Conservation (phyloP, 2,113 vertebrate genomes). For the Ailurus styani region DNA sequence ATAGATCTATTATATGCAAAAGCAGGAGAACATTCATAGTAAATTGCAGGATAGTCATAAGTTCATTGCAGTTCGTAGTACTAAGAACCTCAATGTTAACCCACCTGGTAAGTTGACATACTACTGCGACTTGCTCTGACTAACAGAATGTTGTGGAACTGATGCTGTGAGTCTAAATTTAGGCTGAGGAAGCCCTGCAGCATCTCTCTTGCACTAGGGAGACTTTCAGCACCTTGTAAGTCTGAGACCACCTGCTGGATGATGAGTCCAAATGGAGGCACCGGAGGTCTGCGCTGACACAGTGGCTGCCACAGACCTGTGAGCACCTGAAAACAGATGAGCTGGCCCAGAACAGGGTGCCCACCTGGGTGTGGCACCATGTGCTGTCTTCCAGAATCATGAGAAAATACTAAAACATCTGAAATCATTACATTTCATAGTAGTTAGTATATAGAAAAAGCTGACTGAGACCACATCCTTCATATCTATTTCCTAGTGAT, state of each 20-base stretch:
- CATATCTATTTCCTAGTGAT: background rate
- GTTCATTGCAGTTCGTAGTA: background rate
- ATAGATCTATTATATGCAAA: no score
- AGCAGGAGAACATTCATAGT: background rate
- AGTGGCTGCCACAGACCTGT: background rate
- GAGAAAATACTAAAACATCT: background rate
- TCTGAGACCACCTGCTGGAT: no score
- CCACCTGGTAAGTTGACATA: background rate
- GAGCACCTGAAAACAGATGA: background rate
- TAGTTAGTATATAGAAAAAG: background rate
- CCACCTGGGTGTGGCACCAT: no score
- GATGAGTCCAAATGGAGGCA: background rate
- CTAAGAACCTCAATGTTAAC: background rate
- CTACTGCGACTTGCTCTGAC: background rate
- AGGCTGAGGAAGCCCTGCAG: background rate
- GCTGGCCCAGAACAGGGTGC: background rate
- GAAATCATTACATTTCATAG: background rate
- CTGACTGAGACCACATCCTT: background rate
- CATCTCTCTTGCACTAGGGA: background rate
- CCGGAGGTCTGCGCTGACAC: accelerated
- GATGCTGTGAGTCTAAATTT: background rate
- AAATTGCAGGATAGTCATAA: background rate
- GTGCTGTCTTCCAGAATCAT: background rate
- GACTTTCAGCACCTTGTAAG: background rate
- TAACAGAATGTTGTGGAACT: background rate